Conservation (phyloP, 2,113 vertebrate genomes). For the Podarcis muralis region DNA sequence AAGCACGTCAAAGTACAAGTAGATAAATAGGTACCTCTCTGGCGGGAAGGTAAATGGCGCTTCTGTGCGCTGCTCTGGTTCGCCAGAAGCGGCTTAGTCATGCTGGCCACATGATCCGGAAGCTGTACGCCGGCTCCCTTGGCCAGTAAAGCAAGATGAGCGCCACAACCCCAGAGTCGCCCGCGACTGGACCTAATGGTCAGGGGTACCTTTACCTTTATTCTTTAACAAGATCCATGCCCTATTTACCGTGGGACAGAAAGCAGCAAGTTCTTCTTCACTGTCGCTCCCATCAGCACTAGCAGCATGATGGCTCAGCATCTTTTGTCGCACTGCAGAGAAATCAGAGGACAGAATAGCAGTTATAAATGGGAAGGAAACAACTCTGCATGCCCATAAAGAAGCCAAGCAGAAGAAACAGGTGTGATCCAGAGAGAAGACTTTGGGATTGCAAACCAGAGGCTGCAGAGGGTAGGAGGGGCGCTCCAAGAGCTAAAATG, state of each 20-base stretch:
- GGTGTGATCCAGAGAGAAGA: background rate
- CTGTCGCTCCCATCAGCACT: conserved; percentile 85
- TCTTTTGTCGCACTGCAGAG: conserved; percentile 78
- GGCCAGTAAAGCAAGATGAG: too few species aligned
- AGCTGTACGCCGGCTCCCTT: too few species aligned
- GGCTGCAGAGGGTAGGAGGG: background rate
- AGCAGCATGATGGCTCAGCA: conserved; percentile 68
- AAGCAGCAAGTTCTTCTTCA: conserved; percentile 93
- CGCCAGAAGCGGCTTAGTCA: too few species aligned
- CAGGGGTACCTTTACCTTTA: too few species aligned
- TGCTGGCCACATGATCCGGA: too few species aligned
- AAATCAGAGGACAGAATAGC: conserved; percentile 39
- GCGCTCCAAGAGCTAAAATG: background rate
- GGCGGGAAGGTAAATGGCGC: too few species aligned
- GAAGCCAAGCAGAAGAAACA: background rate
- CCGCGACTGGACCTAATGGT: too few species aligned
- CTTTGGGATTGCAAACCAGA: background rate
- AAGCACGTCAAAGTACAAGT: too few species aligned
- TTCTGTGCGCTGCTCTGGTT: too few species aligned
- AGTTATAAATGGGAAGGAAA: background rate
- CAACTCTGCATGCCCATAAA: background rate
- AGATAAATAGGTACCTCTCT: too few species aligned
- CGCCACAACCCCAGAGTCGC: too few species aligned
- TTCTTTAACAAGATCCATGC: background rate
- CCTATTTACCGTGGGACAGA: conserved; percentile 88